A percentile compares a stretch with the other conserved stretches of the same genome.
Conservation (phyloP, 2,888 invertebrate species). For the Synanthedon myopaeformis region DNA sequence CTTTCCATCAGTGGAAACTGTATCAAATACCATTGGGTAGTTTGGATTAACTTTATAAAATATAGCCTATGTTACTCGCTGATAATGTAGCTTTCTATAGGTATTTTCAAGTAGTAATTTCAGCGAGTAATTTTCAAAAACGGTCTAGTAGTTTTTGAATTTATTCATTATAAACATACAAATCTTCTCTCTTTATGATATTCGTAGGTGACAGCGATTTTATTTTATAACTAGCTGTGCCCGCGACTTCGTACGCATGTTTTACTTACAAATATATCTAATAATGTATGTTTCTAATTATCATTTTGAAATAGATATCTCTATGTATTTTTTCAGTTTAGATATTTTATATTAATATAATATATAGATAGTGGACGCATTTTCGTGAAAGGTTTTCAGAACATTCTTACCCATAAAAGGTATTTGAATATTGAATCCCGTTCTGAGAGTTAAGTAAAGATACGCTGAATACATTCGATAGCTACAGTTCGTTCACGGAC, state of each 20-base stretch:
- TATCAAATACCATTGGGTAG: neutral
- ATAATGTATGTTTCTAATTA: too few species aligned
- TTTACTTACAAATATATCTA: too few species aligned
- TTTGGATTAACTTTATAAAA: neutral
- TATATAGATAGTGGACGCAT: constrained; percentile 7
- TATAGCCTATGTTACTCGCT: too few species aligned
- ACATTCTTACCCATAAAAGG: constrained; percentile 7
- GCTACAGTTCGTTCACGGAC: neutral
- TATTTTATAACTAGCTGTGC: neutral
- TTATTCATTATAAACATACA: too few species aligned
- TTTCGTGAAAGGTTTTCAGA: constrained; percentile 8
- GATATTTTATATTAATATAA: constrained; percentile 4
- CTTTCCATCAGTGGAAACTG: too few species aligned
- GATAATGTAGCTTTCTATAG: too few species aligned
- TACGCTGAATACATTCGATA: neutral
- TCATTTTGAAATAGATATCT: too few species aligned
- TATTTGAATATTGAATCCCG: constrained; percentile 8
- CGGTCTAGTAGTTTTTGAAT: too few species aligned
- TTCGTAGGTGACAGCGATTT: neutral
- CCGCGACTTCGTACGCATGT: too few species aligned
- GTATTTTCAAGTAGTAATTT: too few species aligned
- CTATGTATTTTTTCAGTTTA: too few species aligned
- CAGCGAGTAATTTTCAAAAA: too few species aligned
- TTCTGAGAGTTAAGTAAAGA: constrained; percentile 4
- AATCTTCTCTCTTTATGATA: neutral